These are phyloP conservation scores for Manis crassicaudata DNA, from an alignment of 2,797 vertebrate genomes.

Conservation along the genomic window DNA sequence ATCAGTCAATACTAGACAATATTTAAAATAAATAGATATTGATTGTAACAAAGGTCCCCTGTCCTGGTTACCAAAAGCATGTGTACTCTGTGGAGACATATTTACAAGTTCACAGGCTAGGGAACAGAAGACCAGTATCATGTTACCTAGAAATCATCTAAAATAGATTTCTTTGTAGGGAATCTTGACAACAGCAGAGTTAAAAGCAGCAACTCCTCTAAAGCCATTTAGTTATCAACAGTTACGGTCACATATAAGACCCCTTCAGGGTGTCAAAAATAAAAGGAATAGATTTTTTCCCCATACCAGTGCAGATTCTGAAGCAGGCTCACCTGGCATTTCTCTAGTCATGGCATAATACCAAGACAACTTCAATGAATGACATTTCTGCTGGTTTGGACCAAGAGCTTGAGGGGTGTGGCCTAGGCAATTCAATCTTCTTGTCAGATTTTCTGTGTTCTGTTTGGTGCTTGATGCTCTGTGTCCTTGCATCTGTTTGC, in stretches of 20 bases:
- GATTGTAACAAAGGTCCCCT: not conserved
- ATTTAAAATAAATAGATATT: slow-evolving; percentile 24
- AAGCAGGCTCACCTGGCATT: not conserved
- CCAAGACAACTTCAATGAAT: not conserved
- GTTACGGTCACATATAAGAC: not conserved
- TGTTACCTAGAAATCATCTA: not conserved
- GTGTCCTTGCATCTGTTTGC: not conserved
- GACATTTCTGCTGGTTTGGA: not conserved
- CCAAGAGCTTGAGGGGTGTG: not conserved
- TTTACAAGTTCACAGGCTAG: not conserved
- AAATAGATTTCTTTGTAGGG: not conserved
- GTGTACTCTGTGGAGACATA: not conserved
- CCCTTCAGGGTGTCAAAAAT: not conserved
- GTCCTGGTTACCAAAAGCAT: not conserved
- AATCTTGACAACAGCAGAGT: not conserved
- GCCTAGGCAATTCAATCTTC: not conserved
- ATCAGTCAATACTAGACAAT: not conserved
- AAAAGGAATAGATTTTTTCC: not conserved
- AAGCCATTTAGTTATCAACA: not conserved
- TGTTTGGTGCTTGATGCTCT: not conserved
- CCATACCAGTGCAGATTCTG: not conserved
- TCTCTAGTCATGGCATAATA: not conserved
- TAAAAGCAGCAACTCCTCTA: not conserved
- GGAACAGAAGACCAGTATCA: not conserved
- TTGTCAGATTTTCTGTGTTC: not conserved